These are phyloP conservation scores for honey bee (Apis mellifera) DNA, from an alignment of 1,140 invertebrate genomes.

Conservation along the genomic window DNA sequence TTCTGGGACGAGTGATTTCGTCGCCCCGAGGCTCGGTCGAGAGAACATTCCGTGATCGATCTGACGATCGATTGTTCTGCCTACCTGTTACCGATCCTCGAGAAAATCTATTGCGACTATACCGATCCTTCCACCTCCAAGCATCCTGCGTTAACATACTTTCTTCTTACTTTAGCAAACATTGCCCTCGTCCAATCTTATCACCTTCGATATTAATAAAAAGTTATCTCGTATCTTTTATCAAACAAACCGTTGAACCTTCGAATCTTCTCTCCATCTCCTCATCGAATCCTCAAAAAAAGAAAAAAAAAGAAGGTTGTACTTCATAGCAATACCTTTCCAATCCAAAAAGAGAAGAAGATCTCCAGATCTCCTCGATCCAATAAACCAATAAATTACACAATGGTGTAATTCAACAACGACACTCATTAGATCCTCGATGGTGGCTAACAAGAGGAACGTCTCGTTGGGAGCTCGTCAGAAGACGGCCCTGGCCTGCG, in stretches of 20 bases:
- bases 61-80: constrained; percentile 42
- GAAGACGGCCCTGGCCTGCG: constrained; percentile 45
- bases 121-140: not conserved
- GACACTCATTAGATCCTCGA: constrained; percentile 11
- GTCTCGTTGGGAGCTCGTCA: constrained; percentile 6
- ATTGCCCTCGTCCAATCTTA: too few species aligned
- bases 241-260: too few species aligned
- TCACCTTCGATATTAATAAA: too few species aligned
- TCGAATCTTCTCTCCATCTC: too few species aligned
- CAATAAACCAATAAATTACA: not conserved
- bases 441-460: not conserved
- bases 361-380: not conserved
- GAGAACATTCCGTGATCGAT: constrained; percentile 51
- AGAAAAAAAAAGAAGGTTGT: too few species aligned
- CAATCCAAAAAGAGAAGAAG: too few species aligned
- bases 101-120: constrained; percentile 3
- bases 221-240: too few species aligned
- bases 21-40: constrained; percentile 47
- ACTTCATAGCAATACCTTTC: too few species aligned
- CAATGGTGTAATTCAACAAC: constrained; percentile 4
- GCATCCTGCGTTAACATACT: too few species aligned
- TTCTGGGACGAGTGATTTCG: constrained; percentile 68
- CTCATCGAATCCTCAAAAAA: too few species aligned
- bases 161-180: too few species aligned
- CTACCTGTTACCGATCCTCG: constrained; percentile 16